Evolutionary conservation across 2,888 invertebrate species (phyloP).

Genomic region (Eupithecia exiguata): DNA sequence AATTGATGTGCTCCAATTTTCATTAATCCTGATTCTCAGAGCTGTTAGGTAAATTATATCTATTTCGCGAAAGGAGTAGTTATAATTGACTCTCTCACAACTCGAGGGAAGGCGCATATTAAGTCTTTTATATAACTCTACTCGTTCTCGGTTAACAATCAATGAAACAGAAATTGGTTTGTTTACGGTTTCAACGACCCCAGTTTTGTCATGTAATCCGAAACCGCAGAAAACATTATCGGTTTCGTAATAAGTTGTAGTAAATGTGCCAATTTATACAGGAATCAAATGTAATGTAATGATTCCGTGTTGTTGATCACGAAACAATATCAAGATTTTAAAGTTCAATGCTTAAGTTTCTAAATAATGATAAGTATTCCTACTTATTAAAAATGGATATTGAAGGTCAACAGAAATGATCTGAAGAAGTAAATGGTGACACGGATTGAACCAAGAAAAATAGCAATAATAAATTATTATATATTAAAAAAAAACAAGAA

Average conservation of each 20-base stretch:
- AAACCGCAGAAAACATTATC: slow-evolving; percentile 50
- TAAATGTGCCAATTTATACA: slow-evolving; percentile 56
- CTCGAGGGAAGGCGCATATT: slow-evolving; percentile 23
- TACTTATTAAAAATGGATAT: not conserved
- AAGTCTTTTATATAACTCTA: slow-evolving; percentile 3
- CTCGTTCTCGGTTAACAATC: slow-evolving; percentile 3
- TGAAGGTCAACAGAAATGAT: not conserved
- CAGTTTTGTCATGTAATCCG: slow-evolving; percentile 57
- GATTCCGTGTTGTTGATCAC: slow-evolving; percentile 25
- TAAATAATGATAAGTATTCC: not conserved
- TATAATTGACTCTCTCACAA: not conserved
- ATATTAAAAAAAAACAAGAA: no score
- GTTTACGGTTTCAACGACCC: slow-evolving; percentile 46
- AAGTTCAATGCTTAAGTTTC: not conserved
- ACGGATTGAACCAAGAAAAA: not conserved
- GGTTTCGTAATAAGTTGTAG: slow-evolving; percentile 63
- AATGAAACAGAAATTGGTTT: slow-evolving; percentile 30
- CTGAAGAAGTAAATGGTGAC: not conserved
- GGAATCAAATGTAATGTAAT: slow-evolving; percentile 59
- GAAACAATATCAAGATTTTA: not conserved
- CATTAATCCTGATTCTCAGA: slow-evolving; percentile 28
- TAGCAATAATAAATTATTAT: no score
- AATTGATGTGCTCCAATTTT: slow-evolving; percentile 44
- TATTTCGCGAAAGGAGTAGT: slow-evolving; percentile 30
- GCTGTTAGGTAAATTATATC: slow-evolving; percentile 21